Base-by-base conservation (phyloP, 1,140 invertebrate genomes). In the Intoshia linei region DNA sequence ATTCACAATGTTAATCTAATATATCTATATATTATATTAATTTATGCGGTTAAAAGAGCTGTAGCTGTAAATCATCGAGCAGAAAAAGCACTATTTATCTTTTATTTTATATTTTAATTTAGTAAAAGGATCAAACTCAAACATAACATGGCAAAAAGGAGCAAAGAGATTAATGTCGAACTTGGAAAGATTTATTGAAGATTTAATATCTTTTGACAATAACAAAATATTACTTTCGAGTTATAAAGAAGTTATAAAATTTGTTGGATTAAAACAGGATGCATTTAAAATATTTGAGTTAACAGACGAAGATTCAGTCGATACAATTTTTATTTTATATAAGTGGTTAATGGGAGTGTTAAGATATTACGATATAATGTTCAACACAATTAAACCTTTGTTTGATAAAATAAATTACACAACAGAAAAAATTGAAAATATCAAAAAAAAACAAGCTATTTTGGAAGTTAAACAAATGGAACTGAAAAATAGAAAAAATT, bases 91-190 rank as follows among this genome's bases (percentile, higher is more conserved):
- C 29, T 15, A n/a, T 19, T 27, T 34, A 13, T 3, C 3, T n/a
- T 30, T 11, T 15, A 29, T 13, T 25, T 30, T 30, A 30, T 42
- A 29, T 42, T 23, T 42, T 39, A 24, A 40, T 48, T 33, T 36
- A 53, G 50, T 56, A 31, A 57, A 55, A 44, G 49, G 48, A n/a
- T 51, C 54, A 24, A 47, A 51, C 23, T 49, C 54, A 38, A 54
- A 58, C 40, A 40, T 55, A 3, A 57, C 54, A 6, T 58, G 55
- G 55, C 51, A 58, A 41, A 57, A 55, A 42, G 55, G 55, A 18
- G 55, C 53, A 1, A 58, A 58, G 38, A 43, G 55, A 43, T 50
- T 52, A 38, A 54, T 58, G 54, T 54, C 55, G 2, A 58, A 58
- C 42, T 38, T 58, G 23, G 54, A 58, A 36, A 52, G 54, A 34